A percentile compares a stretch with the other conserved stretches of the same genome.
Evolutionary conservation across 2,888 invertebrate genomes (phyloP).

Genomic region (Teleogryllus oceanicus): DNA sequence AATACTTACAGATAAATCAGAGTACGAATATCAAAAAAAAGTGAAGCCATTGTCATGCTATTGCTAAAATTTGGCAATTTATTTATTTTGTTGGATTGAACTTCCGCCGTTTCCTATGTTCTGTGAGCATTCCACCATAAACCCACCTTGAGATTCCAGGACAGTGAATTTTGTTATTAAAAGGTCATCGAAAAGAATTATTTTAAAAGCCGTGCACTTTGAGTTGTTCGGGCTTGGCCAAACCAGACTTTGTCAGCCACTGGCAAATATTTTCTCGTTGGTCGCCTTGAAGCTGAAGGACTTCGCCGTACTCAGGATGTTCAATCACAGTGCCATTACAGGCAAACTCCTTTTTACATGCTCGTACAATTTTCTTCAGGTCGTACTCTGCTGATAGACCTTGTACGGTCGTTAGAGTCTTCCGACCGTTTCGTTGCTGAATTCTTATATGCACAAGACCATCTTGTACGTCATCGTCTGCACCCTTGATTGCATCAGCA

Average conservation of each 20-base stretch:
- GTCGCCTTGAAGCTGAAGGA: constrained; percentile 98
- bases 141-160: constrained; percentile 33
- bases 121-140: constrained; percentile 27
- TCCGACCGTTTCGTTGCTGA: constrained; percentile 99
- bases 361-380: constrained; percentile 99
- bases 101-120: constrained; percentile 33
- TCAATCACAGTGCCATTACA: constrained; percentile 99
- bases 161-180: constrained; percentile 31
- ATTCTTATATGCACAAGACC: constrained; percentile 99
- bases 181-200: constrained; percentile 31
- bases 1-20: constrained; percentile 26
- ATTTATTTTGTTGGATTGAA: constrained; percentile 28
- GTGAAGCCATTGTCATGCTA: constrained; percentile 20
- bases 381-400: constrained; percentile 97
- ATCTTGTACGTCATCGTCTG: constrained; percentile 98
- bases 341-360: constrained; percentile 99
- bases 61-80: constrained; percentile 29
- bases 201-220: constrained; percentile 97
- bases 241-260: constrained; percentile 96
- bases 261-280: constrained; percentile 99
- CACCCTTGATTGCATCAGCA: constrained; percentile 99
- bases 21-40: constrained; percentile 25
- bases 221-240: constrained; percentile 96
- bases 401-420: constrained; percentile 98
- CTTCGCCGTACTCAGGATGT: constrained; percentile 99